Evolutionary conservation across 2,113 vertebrate species (phyloP), one percentile per base, ranked within the genome.

Genomic region (Meles meles): DNA sequence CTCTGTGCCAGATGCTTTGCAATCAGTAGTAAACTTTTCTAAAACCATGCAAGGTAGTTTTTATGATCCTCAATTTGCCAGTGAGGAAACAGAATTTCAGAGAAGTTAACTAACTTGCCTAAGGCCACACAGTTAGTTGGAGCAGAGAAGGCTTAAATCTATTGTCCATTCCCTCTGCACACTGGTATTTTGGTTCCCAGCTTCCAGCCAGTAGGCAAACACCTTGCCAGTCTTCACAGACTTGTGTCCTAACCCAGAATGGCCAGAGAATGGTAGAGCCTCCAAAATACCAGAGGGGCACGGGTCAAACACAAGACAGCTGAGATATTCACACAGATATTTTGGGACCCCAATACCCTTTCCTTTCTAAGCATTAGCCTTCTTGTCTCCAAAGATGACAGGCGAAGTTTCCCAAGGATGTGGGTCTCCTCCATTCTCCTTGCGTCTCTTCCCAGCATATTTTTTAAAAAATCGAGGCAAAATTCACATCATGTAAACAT

Each of bases 81-180:
- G 72, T 25, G 84, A 93, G 79, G 47, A 93, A 93, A 65, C 34
- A 77, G 94, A 77, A 88, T 94, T 85, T 93, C 83, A 69, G 82
- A 91, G 71, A 91, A 21, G 85, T 93, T 65, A 89, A 91, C 59
- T 67, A 90, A 89, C 44, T 74, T 88, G 65, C 63, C 37, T 37
- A 63, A 12, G 34, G 91, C 81, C 92, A 44, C 85, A 77, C 8
- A 27, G 39, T 52, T 80, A 86, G 47, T 52, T 31, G 39, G 47
- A 37, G 39, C 12, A 63, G 44, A 44, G 44, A 7, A 63, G 25
- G n/a, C 39, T 69, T 63, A 55, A 92, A 89, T 80, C 72, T 13
- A 57, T 31, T 14, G 31, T 14, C 63, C 37, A 63, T 55, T 8
- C 1, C 4, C 65, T 61, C 15, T 5, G 6, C 17, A 44, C 29